A percentile compares a stretch with the other conserved stretches of the same genome.
Conservation (phyloP, 2,797 vertebrate species). For the Melanogrammus aeglefinus region DNA sequence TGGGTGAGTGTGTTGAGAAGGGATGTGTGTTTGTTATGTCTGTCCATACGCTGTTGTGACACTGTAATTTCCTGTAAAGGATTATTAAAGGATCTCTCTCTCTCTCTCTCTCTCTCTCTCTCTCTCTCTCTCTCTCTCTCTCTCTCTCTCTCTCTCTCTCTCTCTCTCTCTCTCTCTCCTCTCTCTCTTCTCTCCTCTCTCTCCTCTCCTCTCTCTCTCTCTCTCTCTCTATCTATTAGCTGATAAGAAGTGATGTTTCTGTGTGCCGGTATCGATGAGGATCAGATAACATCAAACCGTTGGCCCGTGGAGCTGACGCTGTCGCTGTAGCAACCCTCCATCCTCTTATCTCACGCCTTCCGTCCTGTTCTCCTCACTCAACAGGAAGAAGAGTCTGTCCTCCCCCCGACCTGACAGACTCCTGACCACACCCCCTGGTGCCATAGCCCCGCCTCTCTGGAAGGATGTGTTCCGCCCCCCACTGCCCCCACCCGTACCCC, state of each 20-base stretch:
- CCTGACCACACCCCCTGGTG: slow-evolving; percentile 16
- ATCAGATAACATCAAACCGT: background rate
- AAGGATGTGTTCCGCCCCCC: slow-evolving; percentile 68
- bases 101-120: too few relatives aligned
- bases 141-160: too few relatives aligned
- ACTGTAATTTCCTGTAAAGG: too few relatives aligned
- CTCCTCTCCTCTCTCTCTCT: too few relatives aligned
- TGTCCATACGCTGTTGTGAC: too few relatives aligned
- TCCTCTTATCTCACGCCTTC: slow-evolving; percentile 16
- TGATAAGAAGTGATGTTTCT: too few relatives aligned
- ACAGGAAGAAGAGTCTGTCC: background rate
- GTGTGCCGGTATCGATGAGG: background rate
- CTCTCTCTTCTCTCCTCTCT: too few relatives aligned
- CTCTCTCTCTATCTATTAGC: too few relatives aligned
- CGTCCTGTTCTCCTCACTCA: slow-evolving; percentile 44
- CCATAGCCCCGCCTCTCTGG: slow-evolving; percentile 19
- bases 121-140: too few relatives aligned
- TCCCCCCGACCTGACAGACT: slow-evolving; percentile 5
- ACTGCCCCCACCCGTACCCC: slow-evolving; percentile 53
- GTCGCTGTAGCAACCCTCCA: slow-evolving; percentile 19
- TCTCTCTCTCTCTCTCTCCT: too few relatives aligned
- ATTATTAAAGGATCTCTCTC: too few relatives aligned
- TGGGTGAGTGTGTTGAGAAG: background rate
- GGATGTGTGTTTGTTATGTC: too few relatives aligned
- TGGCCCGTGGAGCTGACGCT: slow-evolving; percentile 9